These are phyloP conservation scores for Drosophila helvetica DNA, from an alignment of 2,888 invertebrate species.

Conservation along the genomic window DNA sequence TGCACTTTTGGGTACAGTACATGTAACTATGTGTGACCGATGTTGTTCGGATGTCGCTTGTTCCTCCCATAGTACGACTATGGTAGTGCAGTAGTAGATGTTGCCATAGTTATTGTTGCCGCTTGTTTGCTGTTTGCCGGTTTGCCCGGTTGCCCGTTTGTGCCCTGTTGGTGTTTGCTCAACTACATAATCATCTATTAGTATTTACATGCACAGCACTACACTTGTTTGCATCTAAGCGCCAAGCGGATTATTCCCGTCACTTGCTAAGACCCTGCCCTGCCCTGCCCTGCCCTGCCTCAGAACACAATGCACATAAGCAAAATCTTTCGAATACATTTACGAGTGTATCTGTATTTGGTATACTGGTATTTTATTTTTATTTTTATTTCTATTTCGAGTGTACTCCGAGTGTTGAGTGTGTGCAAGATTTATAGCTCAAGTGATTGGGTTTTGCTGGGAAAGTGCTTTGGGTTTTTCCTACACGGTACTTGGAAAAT, in stretches of 20 bases:
- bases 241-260: slow-evolving; percentile 72
- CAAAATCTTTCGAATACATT: slow-evolving; percentile 16
- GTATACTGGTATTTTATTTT: slow-evolving; percentile 16
- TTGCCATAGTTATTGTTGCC: slow-evolving; percentile 38
- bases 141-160: slow-evolving; percentile 14
- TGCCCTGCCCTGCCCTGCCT: slow-evolving; percentile 11
- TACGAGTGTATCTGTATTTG: not conserved
- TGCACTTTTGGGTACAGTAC: slow-evolving; percentile 66
- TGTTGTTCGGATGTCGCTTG: slow-evolving; percentile 38
- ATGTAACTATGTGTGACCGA: slow-evolving; percentile 77
- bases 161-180: slow-evolving; percentile 65
- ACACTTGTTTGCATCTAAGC: slow-evolving; percentile 79
- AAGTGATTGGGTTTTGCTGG: slow-evolving; percentile 46
- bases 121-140: slow-evolving; percentile 17
- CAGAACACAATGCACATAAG: slow-evolving; percentile 18
- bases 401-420: slow-evolving; percentile 29
- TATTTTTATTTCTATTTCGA: not conserved
- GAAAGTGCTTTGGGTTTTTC: slow-evolving; percentile 41
- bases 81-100: not conserved
- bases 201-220: slow-evolving; percentile 78
- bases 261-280: slow-evolving; percentile 29
- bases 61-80: not conserved
- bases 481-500: not conserved
- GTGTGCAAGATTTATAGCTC: slow-evolving; percentile 48
- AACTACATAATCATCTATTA: slow-evolving; percentile 79